Base-by-base conservation (phyloP, 2,888 invertebrate genomes). In the Drosophila imparisetae region DNA sequence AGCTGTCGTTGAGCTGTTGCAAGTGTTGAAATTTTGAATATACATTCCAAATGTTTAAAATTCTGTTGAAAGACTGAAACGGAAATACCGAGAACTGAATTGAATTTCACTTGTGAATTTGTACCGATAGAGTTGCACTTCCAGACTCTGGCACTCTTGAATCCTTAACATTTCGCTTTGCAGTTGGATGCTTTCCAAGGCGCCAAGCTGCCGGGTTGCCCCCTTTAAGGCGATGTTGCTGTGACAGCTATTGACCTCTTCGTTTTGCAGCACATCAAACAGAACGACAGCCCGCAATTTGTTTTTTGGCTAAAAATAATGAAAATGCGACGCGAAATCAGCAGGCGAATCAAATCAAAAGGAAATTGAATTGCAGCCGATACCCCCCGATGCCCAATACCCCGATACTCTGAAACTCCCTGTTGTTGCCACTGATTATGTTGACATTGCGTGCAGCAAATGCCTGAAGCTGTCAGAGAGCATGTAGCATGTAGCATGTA, bases 381-480 rank as follows among this genome's bases (percentile, higher is more conserved):
- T 78, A 62, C 1, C 18, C 24, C 45, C 11, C 11, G 1, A 18
- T 38, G 7, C 4, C 34, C 38, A 21, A 40, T 54, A 24, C 36
- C 13, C 15, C 24, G 27, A 32, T 48, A 32, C 11, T 15, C 57
- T 7, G 49, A 45, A 40, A 24, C 32, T 4, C 24, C 7, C 15
- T 66, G 42, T 45, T 64, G 63, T 34, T 75, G 60, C 53, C 70
- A 62, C 60, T 74, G 67, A 82, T 85, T 78, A 85, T 80, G 83
- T 86, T 85, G 86, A 85, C 89, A 88, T 83, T 86, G 86, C 79
- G 83, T 88, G 83, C 81, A 86, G 74, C 81, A 81, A 81, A 72
- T 75, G 78, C 71, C 60, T 54, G 65, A 49, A 78, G 78, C 64
- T 21, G 13, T 1, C n/a, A 36, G 6, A 38, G 27, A 36, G 36